Base-by-base conservation (phyloP, 2,888 invertebrate genomes). In the Brenthis hecate region DNA sequence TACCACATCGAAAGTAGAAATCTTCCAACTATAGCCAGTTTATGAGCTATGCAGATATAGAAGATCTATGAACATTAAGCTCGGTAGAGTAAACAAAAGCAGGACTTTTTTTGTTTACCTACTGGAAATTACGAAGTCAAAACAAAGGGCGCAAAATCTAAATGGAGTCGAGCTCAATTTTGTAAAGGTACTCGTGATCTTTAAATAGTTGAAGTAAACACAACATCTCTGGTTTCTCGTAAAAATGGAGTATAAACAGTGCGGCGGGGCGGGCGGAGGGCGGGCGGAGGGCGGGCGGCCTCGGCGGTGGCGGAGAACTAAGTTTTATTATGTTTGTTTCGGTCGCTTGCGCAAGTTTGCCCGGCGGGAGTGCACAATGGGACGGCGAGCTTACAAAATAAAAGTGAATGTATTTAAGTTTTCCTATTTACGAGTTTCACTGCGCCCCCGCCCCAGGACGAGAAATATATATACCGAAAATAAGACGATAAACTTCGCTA, bases 301-400 rank as follows among this genome's bases (percentile, higher is more conserved):
- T 65, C 56, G 67, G 57, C 62, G 28, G 19, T 13, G 43, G 28
- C 5, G 5, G 61, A 51, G 67, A 65, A 67, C 70, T 71, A 73
- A 54, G 67, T 68, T 72, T 71, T 70, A 72, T 68, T 69, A 60
- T 73, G 69, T 73, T 68, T 68, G 69, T 72, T 68, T 51, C 60
- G 54, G 36, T 51, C 48, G 65, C 64, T 63, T 66, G 66, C 56
- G 56, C 68, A 54, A 71, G 72, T 73, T 72, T 43, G 68, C 68
- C 65, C 48, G 66, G 65, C 50, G 64, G 43, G 68, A 6, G 65
- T 53, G 64, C 66, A 73, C 73, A 71, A 72, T 69, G 61, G 66
- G 67, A 65, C 65, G 65, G 69, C 43, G 62, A 67, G 36, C 51
- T 53, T 13, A 19, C 53, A 43, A 51, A 62, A 53, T 62, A 36